phyloP scores from a whole-genome alignment of 2,888 invertebrate genomes.

The Balanococcus diminutus region DNA sequence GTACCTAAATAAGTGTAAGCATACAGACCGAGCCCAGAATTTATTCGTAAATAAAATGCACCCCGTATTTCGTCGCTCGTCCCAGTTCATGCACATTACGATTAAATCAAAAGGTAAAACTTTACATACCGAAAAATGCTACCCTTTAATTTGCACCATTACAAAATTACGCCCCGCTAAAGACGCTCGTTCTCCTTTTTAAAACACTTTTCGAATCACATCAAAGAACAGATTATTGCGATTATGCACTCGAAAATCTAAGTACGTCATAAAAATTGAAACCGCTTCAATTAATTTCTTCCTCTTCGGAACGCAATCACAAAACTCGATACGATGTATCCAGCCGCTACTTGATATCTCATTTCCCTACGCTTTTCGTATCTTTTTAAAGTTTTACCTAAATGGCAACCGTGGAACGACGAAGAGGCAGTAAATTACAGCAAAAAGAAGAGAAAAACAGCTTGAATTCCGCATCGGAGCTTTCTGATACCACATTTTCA shows the following conservation, averaged over 20 bases:
- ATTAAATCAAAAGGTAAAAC: conserved; percentile 8
- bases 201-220: conserved; percentile 43
- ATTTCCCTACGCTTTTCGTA: conserved; percentile 48
- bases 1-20: not conserved
- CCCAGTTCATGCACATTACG: not conserved
- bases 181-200: not conserved
- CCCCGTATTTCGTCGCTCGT: too few species aligned
- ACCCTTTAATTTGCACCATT: conserved; percentile 35
- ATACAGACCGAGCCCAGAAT: not conserved
- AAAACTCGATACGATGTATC: conserved; percentile 54
- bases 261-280: conserved; percentile 54
- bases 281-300: conserved; percentile 54
- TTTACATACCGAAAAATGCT: not conserved
- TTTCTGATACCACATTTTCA: conserved; percentile 52
- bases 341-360: conserved; percentile 47
- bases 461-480: conserved; percentile 53
- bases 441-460: conserved; percentile 48
- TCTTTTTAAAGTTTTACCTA: conserved; percentile 53
- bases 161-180: conserved; percentile 11
- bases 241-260: conserved; percentile 40
- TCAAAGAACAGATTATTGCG: conserved; percentile 51
- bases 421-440: not conserved
- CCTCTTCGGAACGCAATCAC: conserved; percentile 54
- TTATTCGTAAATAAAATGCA: not conserved
- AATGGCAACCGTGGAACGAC: conserved; percentile 32